Percentiles rank a stretch among this genome's conserved stretches.
These are phyloP conservation scores for Plotosus lineatus DNA, from an alignment of 2,113 vertebrate species.

Conservation along the genomic window DNA sequence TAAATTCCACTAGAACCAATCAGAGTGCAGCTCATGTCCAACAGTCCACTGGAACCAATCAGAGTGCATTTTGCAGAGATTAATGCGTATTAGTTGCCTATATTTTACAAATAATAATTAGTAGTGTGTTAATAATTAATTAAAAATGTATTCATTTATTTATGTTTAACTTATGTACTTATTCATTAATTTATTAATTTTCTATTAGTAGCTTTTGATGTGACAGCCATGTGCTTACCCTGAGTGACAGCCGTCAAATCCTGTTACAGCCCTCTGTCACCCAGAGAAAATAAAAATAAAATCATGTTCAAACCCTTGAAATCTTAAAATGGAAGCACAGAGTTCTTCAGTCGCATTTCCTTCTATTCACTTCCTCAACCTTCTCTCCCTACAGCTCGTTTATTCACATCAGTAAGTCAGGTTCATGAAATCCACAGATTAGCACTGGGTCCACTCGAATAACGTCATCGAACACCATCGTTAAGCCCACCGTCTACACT, in stretches of 20 bases:
- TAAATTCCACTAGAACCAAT: too few relatives aligned
- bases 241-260: conserved; percentile 36
- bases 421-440: conserved; percentile 4
- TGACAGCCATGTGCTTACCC: background rate
- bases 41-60: background rate
- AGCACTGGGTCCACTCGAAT: background rate
- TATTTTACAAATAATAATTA: too few relatives aligned
- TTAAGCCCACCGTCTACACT: background rate
- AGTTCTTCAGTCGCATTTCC: background rate
- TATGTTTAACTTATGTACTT: background rate
- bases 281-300: background rate
- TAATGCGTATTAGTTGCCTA: too few relatives aligned
- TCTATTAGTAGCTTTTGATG: background rate
- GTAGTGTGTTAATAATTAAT: too few relatives aligned
- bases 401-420: background rate
- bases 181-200: background rate
- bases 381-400: background rate
- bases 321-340: background rate
- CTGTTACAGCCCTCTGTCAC: conserved; percentile 1
- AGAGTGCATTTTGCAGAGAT: too few relatives aligned
- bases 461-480: background rate
- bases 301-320: background rate
- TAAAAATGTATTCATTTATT: background rate
- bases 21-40: background rate
- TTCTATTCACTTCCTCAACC: background rate